A percentile compares a stretch with the other conserved stretches of the same genome.
Evolutionary conservation across 1,140 invertebrate species (phyloP).

Genomic region (Tenebrio molitor): DNA sequence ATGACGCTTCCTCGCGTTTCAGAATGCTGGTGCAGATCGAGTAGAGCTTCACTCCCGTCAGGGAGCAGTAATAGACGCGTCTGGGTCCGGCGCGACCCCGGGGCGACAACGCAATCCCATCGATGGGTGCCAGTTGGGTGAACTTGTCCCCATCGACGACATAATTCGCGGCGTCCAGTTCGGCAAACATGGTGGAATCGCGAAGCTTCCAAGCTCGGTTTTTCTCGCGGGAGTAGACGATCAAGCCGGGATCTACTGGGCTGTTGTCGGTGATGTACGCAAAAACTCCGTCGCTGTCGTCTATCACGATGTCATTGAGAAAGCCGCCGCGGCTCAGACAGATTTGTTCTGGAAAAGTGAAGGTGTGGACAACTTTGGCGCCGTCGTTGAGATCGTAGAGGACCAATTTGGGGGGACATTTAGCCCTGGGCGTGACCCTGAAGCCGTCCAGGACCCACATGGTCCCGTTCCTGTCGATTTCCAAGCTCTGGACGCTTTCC

Average conservation of each 20-base stretch:
- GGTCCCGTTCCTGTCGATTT: constrained; percentile 76
- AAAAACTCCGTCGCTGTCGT: constrained; percentile 75
- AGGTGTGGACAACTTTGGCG: constrained; percentile 69
- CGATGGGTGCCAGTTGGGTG: constrained; percentile 70
- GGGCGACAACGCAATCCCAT: constrained; percentile 77
- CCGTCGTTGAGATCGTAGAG: constrained; percentile 75
- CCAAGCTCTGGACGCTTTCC: constrained; percentile 79
- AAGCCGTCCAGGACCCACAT: constrained; percentile 81
- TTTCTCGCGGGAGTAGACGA: constrained; percentile 74
- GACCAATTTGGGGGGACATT: constrained; percentile 75
- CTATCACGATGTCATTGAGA: constrained; percentile 77
- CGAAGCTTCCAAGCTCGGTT: constrained; percentile 78
- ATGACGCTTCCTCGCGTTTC: constrained; percentile 68
- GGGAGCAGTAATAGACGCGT: constrained; percentile 75
- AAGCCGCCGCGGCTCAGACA: constrained; percentile 69
- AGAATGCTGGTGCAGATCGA: constrained; percentile 72
- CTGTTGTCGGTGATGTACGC: constrained; percentile 79
- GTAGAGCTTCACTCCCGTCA: constrained; percentile 75
- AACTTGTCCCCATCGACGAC: constrained; percentile 71
- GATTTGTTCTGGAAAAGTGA: constrained; percentile 70
- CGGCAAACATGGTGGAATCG: constrained; percentile 75
- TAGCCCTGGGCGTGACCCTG: constrained; percentile 63
- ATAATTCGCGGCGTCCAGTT: constrained; percentile 71
- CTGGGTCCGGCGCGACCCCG: constrained; percentile 65
- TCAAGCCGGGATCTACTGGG: constrained; percentile 74